Conservation (phyloP, 2,797 vertebrate species). For the Lacerta viridis region DNA sequence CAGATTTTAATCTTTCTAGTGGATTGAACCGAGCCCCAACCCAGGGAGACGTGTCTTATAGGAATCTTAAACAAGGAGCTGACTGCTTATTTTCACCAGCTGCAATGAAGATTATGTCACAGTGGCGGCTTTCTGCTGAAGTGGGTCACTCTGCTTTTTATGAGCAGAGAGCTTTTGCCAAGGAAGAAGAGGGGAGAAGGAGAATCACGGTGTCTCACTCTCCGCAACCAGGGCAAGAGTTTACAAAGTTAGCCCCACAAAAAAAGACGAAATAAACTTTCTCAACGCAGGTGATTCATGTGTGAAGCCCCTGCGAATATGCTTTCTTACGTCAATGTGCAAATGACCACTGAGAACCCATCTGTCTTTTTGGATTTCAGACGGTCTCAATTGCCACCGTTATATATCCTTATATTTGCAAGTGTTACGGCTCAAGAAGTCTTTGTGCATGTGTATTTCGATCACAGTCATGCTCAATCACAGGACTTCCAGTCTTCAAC, state of each 20-base stretch:
- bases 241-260: neutral
- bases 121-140: neutral
- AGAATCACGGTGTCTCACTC: neutral
- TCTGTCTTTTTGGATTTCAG: neutral
- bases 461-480: no score
- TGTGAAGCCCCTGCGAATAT: neutral
- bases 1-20: conserved; percentile 4
- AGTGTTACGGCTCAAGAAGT: neutral
- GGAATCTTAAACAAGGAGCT: neutral
- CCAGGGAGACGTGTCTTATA: neutral
- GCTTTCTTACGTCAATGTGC: neutral
- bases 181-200: neutral
- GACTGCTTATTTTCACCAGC: neutral
- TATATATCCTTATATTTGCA: neutral
- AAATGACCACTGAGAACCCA: neutral
- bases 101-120: neutral
- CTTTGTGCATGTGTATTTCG: no score
- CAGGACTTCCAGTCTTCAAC: no score
- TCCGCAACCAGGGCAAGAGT: neutral
- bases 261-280: neutral
- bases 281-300: neutral
- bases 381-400: neutral
- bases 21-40: neutral
- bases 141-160: neutral
- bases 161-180: neutral